Conservation (phyloP, 1,140 invertebrate species). For the Propsilocerus akamusi region DNA sequence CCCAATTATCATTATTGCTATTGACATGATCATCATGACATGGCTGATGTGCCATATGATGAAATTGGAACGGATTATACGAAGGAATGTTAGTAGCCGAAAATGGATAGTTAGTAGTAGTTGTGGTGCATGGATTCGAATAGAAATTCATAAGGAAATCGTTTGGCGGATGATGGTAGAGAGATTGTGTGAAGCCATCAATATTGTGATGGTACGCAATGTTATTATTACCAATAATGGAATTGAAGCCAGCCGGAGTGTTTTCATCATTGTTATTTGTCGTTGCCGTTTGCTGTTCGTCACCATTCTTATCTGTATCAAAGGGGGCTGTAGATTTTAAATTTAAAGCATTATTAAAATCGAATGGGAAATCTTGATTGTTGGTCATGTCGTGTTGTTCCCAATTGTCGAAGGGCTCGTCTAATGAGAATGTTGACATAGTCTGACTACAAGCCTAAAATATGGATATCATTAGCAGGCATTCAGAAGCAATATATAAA, state of each 20-base stretch:
- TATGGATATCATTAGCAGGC: background rate
- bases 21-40: background rate
- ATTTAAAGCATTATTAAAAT: background rate
- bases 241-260: background rate
- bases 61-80: slow-evolving; percentile 1
- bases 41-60: background rate
- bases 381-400: background rate
- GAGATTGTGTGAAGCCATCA: too few relatives aligned
- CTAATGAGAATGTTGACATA: background rate
- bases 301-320: background rate
- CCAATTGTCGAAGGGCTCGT: background rate
- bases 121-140: too few relatives aligned
- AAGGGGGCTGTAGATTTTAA: background rate
- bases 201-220: too few relatives aligned
- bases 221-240: slow-evolving; percentile 1
- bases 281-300: background rate
- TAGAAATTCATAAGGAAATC: too few relatives aligned
- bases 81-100: background rate
- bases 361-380: too few relatives aligned
- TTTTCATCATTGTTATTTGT: background rate
- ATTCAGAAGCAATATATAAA: background rate
- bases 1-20: slow-evolving; percentile 4
- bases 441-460: background rate
- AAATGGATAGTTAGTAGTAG: slow-evolving; percentile 3
- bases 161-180: too few relatives aligned